A percentile compares a stretch with the other conserved stretches of the same genome.
Evolutionary conservation across 2,888 invertebrate species (phyloP).

Genomic region (Ormyrus pomaceus): DNA sequence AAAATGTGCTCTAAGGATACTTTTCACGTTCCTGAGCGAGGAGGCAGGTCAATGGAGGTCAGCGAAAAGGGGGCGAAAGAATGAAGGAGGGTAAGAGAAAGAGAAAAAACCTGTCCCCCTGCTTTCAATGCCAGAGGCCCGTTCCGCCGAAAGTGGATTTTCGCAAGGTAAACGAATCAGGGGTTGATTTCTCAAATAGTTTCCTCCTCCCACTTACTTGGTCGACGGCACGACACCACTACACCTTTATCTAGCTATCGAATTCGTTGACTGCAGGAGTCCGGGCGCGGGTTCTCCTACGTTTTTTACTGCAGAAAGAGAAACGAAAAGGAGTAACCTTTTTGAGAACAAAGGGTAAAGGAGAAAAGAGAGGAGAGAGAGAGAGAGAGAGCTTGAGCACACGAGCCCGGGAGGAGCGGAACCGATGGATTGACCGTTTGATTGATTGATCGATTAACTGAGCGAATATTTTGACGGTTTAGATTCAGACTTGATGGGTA

Average conservation of each 20-base stretch:
- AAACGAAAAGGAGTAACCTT: conserved; percentile 36
- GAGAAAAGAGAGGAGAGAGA: background rate
- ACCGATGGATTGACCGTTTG: conserved; percentile 30
- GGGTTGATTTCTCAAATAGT: conserved; percentile 66
- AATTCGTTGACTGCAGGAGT: conserved; percentile 34
- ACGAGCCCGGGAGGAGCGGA: background rate
- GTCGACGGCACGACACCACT: conserved; percentile 47
- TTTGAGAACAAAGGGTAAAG: conserved; percentile 19
- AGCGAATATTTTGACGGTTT: conserved; percentile 48
- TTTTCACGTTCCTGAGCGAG: conserved; percentile 33
- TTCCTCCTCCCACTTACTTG: conserved; percentile 55
- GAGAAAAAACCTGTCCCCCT: conserved; percentile 50
- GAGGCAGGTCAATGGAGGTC: conserved; percentile 31
- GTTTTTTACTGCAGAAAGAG: conserved; percentile 23
- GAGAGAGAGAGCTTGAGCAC: no score
- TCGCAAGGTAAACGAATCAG: conserved; percentile 66
- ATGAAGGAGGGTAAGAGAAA: conserved; percentile 38
- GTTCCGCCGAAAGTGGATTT: conserved; percentile 60
- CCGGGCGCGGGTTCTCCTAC: background rate
- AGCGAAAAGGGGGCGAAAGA: conserved; percentile 11
- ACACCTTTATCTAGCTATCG: conserved; percentile 53
- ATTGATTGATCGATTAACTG: conserved; percentile 51
- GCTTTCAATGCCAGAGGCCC: conserved; percentile 63
- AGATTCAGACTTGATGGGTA: conserved; percentile 35
- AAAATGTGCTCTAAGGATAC: conserved; percentile 19